phyloP scores from a whole-genome alignment of 2,888 invertebrate genomes.

The Galerucella pusilla region DNA sequence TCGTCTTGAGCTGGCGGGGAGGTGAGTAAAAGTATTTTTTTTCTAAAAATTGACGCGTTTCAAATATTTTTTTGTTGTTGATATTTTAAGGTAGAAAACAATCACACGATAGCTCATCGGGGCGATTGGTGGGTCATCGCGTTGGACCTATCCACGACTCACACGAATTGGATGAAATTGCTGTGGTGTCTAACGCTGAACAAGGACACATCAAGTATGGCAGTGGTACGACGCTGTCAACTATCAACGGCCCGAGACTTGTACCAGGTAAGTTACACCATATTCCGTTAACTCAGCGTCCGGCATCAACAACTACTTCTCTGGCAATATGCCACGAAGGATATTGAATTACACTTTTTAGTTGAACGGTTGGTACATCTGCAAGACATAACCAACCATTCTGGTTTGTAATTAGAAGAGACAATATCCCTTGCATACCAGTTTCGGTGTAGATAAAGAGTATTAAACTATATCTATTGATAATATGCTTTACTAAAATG shows the following conservation, averaged over 20 bases:
- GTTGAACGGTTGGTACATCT: too few species aligned
- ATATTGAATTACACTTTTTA: too few species aligned
- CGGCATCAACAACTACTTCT: too few species aligned
- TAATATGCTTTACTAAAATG: too few species aligned
- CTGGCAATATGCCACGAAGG: too few species aligned
- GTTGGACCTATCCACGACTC: slow-evolving; percentile 55
- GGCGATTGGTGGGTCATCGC: slow-evolving; percentile 65
- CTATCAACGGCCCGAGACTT: slow-evolving; percentile 71
- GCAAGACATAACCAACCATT: too few species aligned
- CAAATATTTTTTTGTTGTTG: not conserved
- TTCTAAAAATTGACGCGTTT: not conserved
- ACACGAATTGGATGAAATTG: slow-evolving; percentile 76
- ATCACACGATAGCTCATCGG: slow-evolving; percentile 67
- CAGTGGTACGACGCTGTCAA: slow-evolving; percentile 67
- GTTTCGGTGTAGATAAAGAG: too few species aligned
- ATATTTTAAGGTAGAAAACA: slow-evolving; percentile 62
- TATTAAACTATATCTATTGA: too few species aligned
- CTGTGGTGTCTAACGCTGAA: slow-evolving; percentile 72
- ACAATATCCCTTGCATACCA: too few species aligned
- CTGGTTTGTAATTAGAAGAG: too few species aligned
- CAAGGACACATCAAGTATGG: slow-evolving; percentile 70
- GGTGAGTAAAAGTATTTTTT: slow-evolving; percentile 55
- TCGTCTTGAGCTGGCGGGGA: slow-evolving; percentile 72
- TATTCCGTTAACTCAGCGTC: not conserved
- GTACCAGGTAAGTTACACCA: slow-evolving; percentile 66